Evolutionary conservation across 1,140 invertebrate genomes (phyloP), one percentile per base, ranked within the genome.

Genomic region (Magallana ariakensis): DNA sequence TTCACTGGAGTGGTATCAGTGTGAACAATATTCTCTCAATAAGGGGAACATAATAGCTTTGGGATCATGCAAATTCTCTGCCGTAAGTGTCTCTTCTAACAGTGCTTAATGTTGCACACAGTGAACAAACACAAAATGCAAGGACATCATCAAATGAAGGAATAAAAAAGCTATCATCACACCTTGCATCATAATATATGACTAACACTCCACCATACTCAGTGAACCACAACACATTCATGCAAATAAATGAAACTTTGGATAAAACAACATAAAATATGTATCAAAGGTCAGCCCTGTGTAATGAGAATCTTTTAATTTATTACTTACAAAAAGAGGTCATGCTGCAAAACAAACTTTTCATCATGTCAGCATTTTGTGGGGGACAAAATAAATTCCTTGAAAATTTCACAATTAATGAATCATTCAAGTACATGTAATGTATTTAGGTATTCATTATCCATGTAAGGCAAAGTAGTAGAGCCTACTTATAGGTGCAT

Each of bases 211-310:
- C 22, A 75, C 33, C 66, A 33, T 75, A 26, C 66, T 22, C 66
- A 75, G 66, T 75, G 66, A 75, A 75, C 66, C 66, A 75, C 13
- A 13, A 46, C 13, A 26, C 10, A 26, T 33, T 75, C 66, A 75
- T 75, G 66, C 66, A 75, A 75, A 75, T 26, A 75, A 13, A 70
- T 19, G 26, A 75, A 19, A 75, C 10, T 13, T 62, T 7, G 16
- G 58, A 62, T 2, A 62, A 75, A 8, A 75, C 22, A 75, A 75
- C 13, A 75, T 0, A 75, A 75, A 33, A 26, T 46, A 9, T 26
- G 66, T 75, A 75, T 26, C 66, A 75, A 75, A 75, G 66, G 66
- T 75, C 66, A 22, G 33, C 9, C 33, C 66, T 26, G 22, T 60
- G 22, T 26, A 3, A 26, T 75, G 33, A 10, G 9, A 4, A 75